Conservation (phyloP, 2,113 vertebrate species). For the Cyanoderma ruficeps region DNA sequence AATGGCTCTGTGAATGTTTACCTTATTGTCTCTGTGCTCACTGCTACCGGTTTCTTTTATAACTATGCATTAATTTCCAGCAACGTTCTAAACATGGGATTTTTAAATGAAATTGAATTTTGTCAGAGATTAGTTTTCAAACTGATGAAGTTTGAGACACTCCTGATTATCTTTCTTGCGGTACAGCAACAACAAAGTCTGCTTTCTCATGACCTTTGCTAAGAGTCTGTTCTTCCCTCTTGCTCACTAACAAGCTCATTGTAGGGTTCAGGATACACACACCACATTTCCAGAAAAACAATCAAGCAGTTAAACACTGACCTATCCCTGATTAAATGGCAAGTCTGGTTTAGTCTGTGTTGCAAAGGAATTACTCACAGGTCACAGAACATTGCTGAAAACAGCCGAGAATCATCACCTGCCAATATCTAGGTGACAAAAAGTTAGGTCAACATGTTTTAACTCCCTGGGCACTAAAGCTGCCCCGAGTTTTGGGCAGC, state of each 20-base stretch:
- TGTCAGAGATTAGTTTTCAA: not conserved
- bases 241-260: not conserved
- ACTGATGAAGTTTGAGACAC: not conserved
- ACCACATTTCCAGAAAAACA: conserved; percentile 15
- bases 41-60: not conserved
- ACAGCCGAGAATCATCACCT: conserved; percentile 34
- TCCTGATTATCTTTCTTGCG: not conserved
- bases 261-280: not conserved
- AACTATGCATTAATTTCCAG: not conserved
- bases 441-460: not conserved
- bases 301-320: not conserved
- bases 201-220: not conserved
- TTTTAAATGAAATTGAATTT: not conserved
- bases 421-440: conserved; percentile 33
- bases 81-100: not conserved
- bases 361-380: conserved; percentile 23
- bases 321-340: not conserved
- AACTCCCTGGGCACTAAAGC: not conserved
- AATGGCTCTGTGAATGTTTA: not conserved
- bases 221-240: not conserved
- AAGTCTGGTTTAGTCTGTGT: not conserved
- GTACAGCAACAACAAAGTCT: not conserved
- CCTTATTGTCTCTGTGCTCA: not conserved
- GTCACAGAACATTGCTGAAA: conserved; percentile 2
- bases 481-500: not conserved